Base-by-base conservation (phyloP, 2,888 invertebrate genomes). In the Camponotus fellah region DNA sequence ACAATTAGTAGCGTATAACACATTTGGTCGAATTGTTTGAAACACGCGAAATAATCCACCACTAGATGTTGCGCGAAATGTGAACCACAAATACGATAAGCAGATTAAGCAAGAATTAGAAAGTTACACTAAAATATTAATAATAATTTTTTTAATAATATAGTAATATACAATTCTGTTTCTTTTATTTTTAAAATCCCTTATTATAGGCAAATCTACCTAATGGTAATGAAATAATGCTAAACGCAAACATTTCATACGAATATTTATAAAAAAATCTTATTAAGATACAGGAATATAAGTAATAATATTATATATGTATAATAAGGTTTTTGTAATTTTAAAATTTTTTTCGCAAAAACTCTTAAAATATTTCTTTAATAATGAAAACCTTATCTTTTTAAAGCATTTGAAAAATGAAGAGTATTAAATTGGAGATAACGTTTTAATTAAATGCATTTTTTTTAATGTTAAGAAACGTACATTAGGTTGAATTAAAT, bases 1-100 rank as follows among this genome's bases (percentile, higher is more conserved):
- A 58, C 68, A 80, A 85, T 88, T 87, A 84, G 72, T 65, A 14
- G 43, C 75, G 46, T 14, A 66, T 86, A 69, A 83, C 83, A 60
- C 79, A 34, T 80, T 60, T 62, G 37, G 26, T 66, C 56, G 79
- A 65, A 53, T 76, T 82, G 81, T 76, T 82, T 53, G 53, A 21
- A 53, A 21, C 62, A 80, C 46, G 37, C 58, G 69, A 69, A 34
- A 71, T 80, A 80, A 80, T 80, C 26, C 32, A 46, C 12, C 43
- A 49, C 46, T 49, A 80, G 17, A 80, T 49, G 46, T 62, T 46
- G 46, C 58, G 46, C 8, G 60, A 62, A 71, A 60, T 8, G 17
- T 49, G 3, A 60, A 10, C 17, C 43, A 3, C 68, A 34, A 46
- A 32, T 34, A 14, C 12, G 17, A 71, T 71, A 80, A 71, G 37